Conservation (phyloP, 2,888 invertebrate genomes). For the Papilio elwesi region DNA sequence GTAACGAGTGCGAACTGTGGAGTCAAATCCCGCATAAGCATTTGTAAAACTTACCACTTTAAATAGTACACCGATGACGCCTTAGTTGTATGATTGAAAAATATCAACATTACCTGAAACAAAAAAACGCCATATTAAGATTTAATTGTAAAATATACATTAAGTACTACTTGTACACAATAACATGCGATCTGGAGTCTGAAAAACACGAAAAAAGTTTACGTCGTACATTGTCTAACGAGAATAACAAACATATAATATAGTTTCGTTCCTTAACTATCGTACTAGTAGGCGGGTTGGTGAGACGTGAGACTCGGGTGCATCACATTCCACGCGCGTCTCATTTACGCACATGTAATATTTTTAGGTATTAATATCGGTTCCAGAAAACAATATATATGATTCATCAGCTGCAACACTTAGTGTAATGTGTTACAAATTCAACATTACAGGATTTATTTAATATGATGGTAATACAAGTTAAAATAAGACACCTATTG, state of each 20-base stretch:
- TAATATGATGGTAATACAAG: slow-evolving; percentile 49
- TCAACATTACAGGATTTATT: slow-evolving; percentile 49
- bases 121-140: slow-evolving; percentile 14
- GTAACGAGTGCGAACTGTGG: too few relatives aligned
- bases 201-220: too few relatives aligned
- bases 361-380: neutral
- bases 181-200: too few relatives aligned
- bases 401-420: slow-evolving; percentile 54
- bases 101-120: slow-evolving; percentile 44
- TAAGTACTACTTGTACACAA: too few relatives aligned
- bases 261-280: too few relatives aligned
- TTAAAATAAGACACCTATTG: slow-evolving; percentile 57
- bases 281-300: too few relatives aligned
- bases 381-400: slow-evolving; percentile 39
- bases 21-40: neutral
- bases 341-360: neutral
- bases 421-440: slow-evolving; percentile 48
- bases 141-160: neutral
- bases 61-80: neutral
- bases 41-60: neutral
- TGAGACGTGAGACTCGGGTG: too few relatives aligned
- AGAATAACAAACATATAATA: too few relatives aligned
- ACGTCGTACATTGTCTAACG: too few relatives aligned
- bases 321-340: neutral
- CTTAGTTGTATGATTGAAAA: neutral